Base-by-base conservation (phyloP, 2,888 invertebrate genomes). In the Cordylochernes scorpioides region DNA sequence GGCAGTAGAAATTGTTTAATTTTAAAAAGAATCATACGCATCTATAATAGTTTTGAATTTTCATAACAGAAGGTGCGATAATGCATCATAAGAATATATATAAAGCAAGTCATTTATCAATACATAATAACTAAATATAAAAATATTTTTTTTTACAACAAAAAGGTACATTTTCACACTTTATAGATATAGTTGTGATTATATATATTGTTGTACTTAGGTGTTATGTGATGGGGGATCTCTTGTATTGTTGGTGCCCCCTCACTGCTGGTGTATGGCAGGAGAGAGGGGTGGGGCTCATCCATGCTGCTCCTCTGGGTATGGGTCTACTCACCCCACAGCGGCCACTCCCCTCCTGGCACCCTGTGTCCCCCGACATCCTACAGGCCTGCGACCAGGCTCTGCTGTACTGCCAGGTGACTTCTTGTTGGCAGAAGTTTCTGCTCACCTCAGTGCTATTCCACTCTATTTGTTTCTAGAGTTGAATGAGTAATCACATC, bases 281-380 rank as follows among this genome's bases (percentile, higher is more conserved):
- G 72, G 54, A 56, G 31, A 61, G 61, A 45, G 64, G 69, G 22
- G 51, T 84, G 4, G 82, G 74, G 2, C 58, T 86, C 10, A 68
- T 88, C 15, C 77, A 75, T 50, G 82, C 80, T 1, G 67, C 78
- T 0, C 65, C 68, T 0, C 67, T 72, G 8, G 68, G 68, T 3
- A 68, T 84, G 72, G 78, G 82, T 3, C 58, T 86, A 14, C 57
- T 86, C 17, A 68, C 56, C 3, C n/a, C n/a, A n/a, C 70, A 74
- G 1, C 70, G 63, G 37, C 45, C 52, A 1, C 29, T 35, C 16
- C 39, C 39, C 4, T 25, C 32, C 16, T 84, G 82, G 82, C 80
- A 84, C 54, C 72, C 74, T 3, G 74, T 74, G 2, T 52, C 57
- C 15, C 57, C 65, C 13, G 58, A 66, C 27, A 57, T 66, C 7